These are phyloP conservation scores for Agapetus fuscipes DNA, from an alignment of 2,888 invertebrate genomes.

Conservation along the genomic window DNA sequence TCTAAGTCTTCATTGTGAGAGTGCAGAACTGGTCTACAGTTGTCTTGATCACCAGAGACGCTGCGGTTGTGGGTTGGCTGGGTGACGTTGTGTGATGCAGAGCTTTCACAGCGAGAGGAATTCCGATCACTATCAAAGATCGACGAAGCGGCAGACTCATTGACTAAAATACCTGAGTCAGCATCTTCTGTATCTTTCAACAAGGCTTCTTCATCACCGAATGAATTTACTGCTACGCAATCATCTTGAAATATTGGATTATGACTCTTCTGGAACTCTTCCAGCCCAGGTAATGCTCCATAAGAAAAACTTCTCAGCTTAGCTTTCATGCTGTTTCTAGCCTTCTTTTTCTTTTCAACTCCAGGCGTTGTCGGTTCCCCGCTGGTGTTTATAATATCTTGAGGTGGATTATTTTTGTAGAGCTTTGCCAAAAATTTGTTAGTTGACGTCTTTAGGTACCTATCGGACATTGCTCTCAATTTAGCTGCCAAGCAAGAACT, in stretches of 20 bases:
- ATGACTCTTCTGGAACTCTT: constrained; percentile 54
- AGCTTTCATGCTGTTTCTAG: constrained; percentile 38
- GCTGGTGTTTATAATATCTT: constrained; percentile 29
- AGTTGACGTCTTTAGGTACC: constrained; percentile 60
- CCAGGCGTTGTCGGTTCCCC: constrained; percentile 26
- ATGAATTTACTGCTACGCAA: constrained; percentile 38
- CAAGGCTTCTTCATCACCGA: constrained; percentile 45
- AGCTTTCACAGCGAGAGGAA: constrained; percentile 45
- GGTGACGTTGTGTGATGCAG: constrained; percentile 36
- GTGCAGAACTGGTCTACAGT: constrained; percentile 26
- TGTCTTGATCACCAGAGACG: constrained; percentile 42
- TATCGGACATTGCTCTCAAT: constrained; percentile 62
- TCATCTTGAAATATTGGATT: constrained; percentile 56
- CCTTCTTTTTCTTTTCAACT: constrained; percentile 33
- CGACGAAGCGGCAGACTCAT: constrained; percentile 60
- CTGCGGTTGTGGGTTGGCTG: constrained; percentile 39
- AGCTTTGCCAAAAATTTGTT: constrained; percentile 59
- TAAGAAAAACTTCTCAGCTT: constrained; percentile 64
- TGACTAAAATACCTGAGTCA: constrained; percentile 67
- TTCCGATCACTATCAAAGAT: constrained; percentile 49
- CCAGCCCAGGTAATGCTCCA: constrained; percentile 61
- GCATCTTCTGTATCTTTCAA: constrained; percentile 59
- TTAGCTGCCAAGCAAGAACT: constrained; percentile 59
- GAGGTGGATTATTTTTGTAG: constrained; percentile 43
- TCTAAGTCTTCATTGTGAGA: constrained; percentile 16